These are phyloP conservation scores for Sarcophilus harrisii DNA, from an alignment of 2,797 vertebrate genomes.

Conservation along the genomic window DNA sequence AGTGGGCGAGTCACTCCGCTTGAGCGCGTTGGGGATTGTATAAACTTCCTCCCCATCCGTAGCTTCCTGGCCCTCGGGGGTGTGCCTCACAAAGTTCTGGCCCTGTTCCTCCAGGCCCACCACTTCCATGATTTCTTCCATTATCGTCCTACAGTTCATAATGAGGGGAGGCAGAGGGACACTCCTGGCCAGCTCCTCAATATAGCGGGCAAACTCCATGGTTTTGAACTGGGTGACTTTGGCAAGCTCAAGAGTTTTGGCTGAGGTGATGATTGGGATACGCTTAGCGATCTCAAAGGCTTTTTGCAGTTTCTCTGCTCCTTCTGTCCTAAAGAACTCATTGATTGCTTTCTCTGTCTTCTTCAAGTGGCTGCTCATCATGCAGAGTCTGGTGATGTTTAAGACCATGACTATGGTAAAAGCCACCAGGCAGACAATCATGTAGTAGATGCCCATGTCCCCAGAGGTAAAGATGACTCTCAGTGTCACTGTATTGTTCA, in stretches of 20 bases:
- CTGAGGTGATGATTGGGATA: slow-evolving; percentile 98
- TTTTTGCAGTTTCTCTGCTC: slow-evolving; percentile 98
- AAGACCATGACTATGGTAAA: slow-evolving; percentile 97
- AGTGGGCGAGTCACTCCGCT: slow-evolving; percentile 91
- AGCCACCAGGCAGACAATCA: slow-evolving; percentile 97
- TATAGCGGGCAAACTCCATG: slow-evolving; percentile 98
- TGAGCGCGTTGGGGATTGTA: slow-evolving; percentile 90
- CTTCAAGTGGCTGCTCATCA: slow-evolving; percentile 99
- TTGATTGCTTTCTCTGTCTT: slow-evolving; percentile 99
- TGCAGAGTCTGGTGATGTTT: slow-evolving; percentile 96
- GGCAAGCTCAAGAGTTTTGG: slow-evolving; percentile 98
- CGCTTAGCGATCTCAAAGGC: slow-evolving; percentile 98
- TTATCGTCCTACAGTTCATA: slow-evolving; percentile 98
- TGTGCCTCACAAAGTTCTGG: slow-evolving; percentile 93
- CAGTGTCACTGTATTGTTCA: slow-evolving; percentile 95
- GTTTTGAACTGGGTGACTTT: slow-evolving; percentile 99
- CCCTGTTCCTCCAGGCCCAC: slow-evolving; percentile 97
- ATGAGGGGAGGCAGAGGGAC: slow-evolving; percentile 98
- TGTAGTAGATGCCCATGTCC: slow-evolving; percentile 98
- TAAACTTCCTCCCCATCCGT: slow-evolving; percentile 89
- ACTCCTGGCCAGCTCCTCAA: slow-evolving; percentile 97
- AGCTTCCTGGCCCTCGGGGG: slow-evolving; percentile 88
- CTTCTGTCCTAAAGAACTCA: slow-evolving; percentile 98
- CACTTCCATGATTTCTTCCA: slow-evolving; percentile 99
- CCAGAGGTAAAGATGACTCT: slow-evolving; percentile 95